Evolutionary conservation across 2,113 vertebrate genomes (phyloP).

Genomic region (Pogona vitticeps): DNA sequence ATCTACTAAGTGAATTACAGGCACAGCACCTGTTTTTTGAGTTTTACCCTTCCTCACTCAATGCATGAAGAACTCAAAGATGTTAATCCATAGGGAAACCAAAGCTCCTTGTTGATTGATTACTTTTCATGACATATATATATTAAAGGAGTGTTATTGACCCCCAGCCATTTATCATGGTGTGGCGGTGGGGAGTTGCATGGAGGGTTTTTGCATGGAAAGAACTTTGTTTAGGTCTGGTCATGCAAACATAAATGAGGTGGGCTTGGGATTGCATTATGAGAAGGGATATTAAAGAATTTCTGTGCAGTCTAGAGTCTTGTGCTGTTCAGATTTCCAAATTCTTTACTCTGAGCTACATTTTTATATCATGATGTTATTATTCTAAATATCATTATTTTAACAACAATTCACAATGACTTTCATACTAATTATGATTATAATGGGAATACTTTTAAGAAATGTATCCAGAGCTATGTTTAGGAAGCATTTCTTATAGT

Average conservation of each 20-base stretch:
- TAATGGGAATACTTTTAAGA: not conserved
- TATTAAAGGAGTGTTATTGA: not conserved
- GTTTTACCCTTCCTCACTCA: not conserved
- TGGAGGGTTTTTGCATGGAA: not conserved
- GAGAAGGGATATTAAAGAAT: not conserved
- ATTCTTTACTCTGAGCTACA: not conserved
- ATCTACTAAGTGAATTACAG: not conserved
- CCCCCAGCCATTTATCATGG: not conserved
- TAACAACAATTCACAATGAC: no score
- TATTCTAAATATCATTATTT: no score
- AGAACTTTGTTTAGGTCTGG: not conserved
- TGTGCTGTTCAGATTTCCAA: not conserved
- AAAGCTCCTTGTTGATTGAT: constrained; percentile 1
- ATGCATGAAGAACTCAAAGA: constrained; percentile 10
- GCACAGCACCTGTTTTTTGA: not conserved
- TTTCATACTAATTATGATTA: not conserved
- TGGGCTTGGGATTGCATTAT: not conserved
- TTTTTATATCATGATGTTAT: no score
- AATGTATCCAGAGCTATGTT: not conserved
- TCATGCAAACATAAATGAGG: not conserved
- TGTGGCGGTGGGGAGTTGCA: not conserved
- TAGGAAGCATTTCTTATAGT: constrained; percentile 6
- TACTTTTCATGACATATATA: not conserved
- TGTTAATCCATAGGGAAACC: not conserved
- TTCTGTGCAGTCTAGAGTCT: not conserved